Percentiles rank a stretch among this genome's conserved stretches.
Conservation (phyloP, 2,888 invertebrate genomes). For the Macrophya annulata region DNA sequence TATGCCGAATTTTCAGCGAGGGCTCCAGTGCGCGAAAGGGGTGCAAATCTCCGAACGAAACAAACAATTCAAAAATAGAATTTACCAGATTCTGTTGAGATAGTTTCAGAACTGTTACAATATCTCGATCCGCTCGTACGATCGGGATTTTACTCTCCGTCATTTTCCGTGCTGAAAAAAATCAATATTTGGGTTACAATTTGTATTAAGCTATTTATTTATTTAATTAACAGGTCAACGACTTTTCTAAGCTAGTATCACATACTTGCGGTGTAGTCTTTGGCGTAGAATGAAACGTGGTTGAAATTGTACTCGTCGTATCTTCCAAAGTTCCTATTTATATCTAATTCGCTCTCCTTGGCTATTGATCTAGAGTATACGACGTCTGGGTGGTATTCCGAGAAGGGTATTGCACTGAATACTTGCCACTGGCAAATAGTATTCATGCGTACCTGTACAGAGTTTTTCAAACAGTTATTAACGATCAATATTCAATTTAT, state of each 20-base stretch:
- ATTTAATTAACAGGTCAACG: background rate
- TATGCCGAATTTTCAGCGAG: conserved; percentile 83
- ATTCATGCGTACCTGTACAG: conserved; percentile 93
- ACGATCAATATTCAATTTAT: conserved; percentile 30
- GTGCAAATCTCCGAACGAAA: conserved; percentile 85
- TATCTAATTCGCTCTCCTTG: conserved; percentile 82
- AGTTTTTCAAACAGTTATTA: conserved; percentile 50
- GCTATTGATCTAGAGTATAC: conserved; percentile 74
- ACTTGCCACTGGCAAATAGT: conserved; percentile 94
- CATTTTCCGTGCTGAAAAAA: conserved; percentile 84
- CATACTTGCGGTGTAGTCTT: conserved; percentile 89
- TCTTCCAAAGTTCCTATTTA: conserved; percentile 89
- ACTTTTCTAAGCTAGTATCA: background rate
- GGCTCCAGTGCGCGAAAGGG: conserved; percentile 92
- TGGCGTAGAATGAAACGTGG: conserved; percentile 90
- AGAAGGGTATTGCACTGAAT: conserved; percentile 95
- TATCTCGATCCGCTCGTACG: conserved; percentile 85
- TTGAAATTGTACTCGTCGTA: conserved; percentile 89
- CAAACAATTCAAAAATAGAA: conserved; percentile 86
- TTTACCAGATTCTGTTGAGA: conserved; percentile 79
- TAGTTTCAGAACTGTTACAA: conserved; percentile 80
- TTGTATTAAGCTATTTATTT: background rate
- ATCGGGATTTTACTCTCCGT: conserved; percentile 83
- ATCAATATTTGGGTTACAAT: conserved; percentile 43
- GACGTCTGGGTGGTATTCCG: conserved; percentile 90